A percentile compares a stretch with the other conserved stretches of the same genome.
Evolutionary conservation across 2,888 invertebrate genomes (phyloP).

Genomic region (Blera fallax): DNA sequence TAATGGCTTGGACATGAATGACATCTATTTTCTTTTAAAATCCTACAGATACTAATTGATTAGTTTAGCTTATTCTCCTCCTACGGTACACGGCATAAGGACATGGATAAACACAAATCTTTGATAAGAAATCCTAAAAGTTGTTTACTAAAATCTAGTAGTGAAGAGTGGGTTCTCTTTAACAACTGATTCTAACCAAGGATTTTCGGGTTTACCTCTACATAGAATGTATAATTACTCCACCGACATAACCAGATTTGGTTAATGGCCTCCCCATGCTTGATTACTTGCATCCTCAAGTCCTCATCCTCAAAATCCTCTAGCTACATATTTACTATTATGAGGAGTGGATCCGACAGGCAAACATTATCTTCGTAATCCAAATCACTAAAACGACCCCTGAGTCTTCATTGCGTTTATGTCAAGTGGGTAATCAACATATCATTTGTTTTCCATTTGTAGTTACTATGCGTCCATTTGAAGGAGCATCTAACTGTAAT

Average conservation of each 20-base stretch:
- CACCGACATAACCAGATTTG: not conserved
- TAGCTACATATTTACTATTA: not conserved
- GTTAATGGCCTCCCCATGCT: not conserved
- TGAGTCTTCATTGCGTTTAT: constrained; percentile 4
- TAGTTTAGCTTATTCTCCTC: too few species aligned
- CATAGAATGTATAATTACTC: not conserved
- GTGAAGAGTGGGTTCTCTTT: too few species aligned
- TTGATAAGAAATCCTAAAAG: too few species aligned
- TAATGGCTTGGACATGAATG: too few species aligned
- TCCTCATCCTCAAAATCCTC: not conserved
- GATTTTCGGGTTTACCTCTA: too few species aligned
- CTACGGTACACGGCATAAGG: too few species aligned
- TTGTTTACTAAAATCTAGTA: too few species aligned
- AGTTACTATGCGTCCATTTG: not conserved
- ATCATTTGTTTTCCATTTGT: constrained; percentile 29
- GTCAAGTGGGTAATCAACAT: constrained; percentile 28
- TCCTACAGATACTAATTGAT: too few species aligned
- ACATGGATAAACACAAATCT: too few species aligned
- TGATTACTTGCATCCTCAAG: not conserved
- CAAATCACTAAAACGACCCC: constrained; percentile 1
- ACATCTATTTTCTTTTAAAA: too few species aligned
- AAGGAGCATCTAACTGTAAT: not conserved
- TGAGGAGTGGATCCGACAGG: not conserved
- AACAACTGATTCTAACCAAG: too few species aligned
- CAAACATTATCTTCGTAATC: constrained; percentile 10